phyloP scores from a whole-genome alignment of 2,888 invertebrate genomes.

The Lepeophtheirus nordmannii region DNA sequence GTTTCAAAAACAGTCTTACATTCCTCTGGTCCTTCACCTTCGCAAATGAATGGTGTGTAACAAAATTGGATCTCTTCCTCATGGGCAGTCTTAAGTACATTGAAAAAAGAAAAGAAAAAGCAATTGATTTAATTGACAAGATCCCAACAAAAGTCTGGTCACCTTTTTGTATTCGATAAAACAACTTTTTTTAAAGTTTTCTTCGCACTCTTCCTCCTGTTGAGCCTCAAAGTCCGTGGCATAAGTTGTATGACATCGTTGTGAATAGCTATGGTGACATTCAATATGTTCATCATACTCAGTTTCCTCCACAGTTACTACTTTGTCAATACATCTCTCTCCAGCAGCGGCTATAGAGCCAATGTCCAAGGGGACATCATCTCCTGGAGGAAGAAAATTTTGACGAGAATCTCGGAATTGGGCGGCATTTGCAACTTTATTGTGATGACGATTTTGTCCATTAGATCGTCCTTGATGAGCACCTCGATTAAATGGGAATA shows the following conservation, averaged over 20 bases:
- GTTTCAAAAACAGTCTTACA: constrained; percentile 20
- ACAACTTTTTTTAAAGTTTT: constrained; percentile 22
- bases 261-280: constrained; percentile 16
- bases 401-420: not conserved
- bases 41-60: constrained; percentile 21
- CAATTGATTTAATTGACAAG: not conserved
- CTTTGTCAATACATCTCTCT: constrained; percentile 23
- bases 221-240: constrained; percentile 21
- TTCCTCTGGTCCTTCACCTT: constrained; percentile 19
- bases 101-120: not conserved
- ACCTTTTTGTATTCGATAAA: constrained; percentile 25
- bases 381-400: not conserved
- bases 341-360: constrained; percentile 14
- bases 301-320: constrained; percentile 19
- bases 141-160: not conserved
- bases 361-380: not conserved
- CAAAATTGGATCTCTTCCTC: constrained; percentile 22
- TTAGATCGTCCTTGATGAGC: too few relatives aligned
- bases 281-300: constrained; percentile 21
- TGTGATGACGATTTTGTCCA: too few relatives aligned
- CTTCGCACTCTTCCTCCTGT: constrained; percentile 24
- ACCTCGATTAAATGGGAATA: too few relatives aligned
- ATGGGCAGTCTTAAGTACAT: not conserved
- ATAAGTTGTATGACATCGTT: constrained; percentile 20
- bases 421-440: too few relatives aligned